phyloP scores from a whole-genome alignment of 2,797 vertebrate species.

The Sorex maritimensis region DNA sequence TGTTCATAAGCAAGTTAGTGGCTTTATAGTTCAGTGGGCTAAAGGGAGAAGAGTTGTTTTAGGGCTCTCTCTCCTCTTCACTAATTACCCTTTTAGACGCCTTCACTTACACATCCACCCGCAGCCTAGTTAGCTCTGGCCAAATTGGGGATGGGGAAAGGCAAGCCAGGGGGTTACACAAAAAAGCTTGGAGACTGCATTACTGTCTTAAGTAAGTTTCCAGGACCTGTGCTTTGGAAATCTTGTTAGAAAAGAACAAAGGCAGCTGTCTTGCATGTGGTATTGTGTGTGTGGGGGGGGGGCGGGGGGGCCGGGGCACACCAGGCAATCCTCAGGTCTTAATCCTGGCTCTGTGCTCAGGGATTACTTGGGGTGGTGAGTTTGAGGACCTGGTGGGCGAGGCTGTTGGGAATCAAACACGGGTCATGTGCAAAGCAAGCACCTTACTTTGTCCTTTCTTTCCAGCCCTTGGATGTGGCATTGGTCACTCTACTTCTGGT shows the following conservation, averaged over 20 bases:
- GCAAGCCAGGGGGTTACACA: background rate
- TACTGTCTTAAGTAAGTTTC: too few relatives aligned
- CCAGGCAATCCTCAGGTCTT: too few relatives aligned
- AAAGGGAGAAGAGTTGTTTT: background rate
- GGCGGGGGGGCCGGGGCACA: too few relatives aligned
- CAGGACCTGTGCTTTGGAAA: background rate
- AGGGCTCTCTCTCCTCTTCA: background rate
- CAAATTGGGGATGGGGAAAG: background rate
- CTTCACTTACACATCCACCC: background rate
- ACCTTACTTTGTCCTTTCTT: too few relatives aligned
- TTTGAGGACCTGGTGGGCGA: too few relatives aligned
- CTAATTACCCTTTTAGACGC: constrained; percentile 8
- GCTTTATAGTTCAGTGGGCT: background rate
- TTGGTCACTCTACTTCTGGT: background rate
- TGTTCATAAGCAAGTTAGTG: constrained; percentile 16
- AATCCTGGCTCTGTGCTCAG: too few relatives aligned
- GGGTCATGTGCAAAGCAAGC: too few relatives aligned
- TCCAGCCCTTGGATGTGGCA: background rate
- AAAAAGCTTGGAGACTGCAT: background rate
- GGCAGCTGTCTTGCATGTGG: too few relatives aligned
- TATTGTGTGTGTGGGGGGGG: too few relatives aligned
- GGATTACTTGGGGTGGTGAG: too few relatives aligned
- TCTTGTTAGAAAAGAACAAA: background rate
- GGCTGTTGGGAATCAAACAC: too few relatives aligned
- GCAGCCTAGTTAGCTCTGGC: background rate